These are phyloP conservation scores for western clawed frog (Xenopus tropicalis) DNA, from an alignment of 2,113 vertebrate genomes.

Conservation along the genomic window UCB_Xtro_10.0 CM004445.2:99461501-99462000, in stretches of 20 bases:
- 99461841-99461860: slow-evolving; percentile 22
- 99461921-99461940: slow-evolving; percentile 11
- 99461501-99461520: too few species aligned
- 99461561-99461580: too few species aligned
- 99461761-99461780: slow-evolving; percentile 8
- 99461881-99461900: too few species aligned
- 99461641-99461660: background rate
- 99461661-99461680: background rate
- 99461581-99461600: too few species aligned
- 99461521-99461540: too few species aligned
- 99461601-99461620: too few species aligned
- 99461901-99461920: too few species aligned
- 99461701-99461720: background rate
- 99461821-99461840: slow-evolving; percentile 1
- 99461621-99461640: background rate
- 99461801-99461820: slow-evolving; percentile 19
- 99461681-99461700: background rate
- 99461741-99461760: slow-evolving; percentile 12
- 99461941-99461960: slow-evolving; percentile 8
- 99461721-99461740: slow-evolving; percentile 17
- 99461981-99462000: background rate
- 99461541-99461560: too few species aligned
- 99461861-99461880: slow-evolving; percentile 22
- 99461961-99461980: background rate
- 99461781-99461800: slow-evolving; percentile 14